Conservation (phyloP, 1,140 invertebrate genomes). For the Leptinotarsa defecta region DNA sequence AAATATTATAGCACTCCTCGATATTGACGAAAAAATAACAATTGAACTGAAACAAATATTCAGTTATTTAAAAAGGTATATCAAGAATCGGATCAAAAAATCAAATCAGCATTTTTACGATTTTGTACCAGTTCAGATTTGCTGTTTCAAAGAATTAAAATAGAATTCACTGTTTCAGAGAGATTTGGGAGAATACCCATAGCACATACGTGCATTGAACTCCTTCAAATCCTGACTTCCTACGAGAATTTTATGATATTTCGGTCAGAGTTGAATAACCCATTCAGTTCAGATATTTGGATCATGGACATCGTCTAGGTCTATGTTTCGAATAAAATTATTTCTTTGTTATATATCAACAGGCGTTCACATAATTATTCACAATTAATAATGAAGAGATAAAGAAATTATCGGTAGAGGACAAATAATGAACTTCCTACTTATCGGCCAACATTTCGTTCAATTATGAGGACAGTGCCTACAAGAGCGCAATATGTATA, state of each 20-base stretch:
- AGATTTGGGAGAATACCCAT: not conserved
- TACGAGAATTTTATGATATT: conserved; percentile 15
- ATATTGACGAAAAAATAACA: not conserved
- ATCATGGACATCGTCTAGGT: conserved; percentile 12
- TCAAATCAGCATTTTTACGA: not conserved
- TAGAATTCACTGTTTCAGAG: not conserved
- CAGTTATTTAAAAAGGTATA: conserved; percentile 1
- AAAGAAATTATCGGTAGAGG: too few relatives aligned
- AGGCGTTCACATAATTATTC: too few relatives aligned
- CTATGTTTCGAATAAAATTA: not conserved
- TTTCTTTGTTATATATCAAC: too few relatives aligned
- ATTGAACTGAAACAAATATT: not conserved
- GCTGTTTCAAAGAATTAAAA: not conserved
- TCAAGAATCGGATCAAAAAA: not conserved
- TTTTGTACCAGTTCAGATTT: not conserved
- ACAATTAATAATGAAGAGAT: too few relatives aligned
- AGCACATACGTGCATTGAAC: conserved; percentile 2
- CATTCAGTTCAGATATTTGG: not conserved
- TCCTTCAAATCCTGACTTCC: not conserved
- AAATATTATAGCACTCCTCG: not conserved
- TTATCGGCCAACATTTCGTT: too few relatives aligned
- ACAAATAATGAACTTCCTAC: too few relatives aligned
- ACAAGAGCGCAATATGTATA: too few relatives aligned
- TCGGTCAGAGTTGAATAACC: conserved; percentile 2
- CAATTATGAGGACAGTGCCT: too few relatives aligned